Evolutionary conservation across 2,797 vertebrate species (phyloP).

Genomic region (Champsocephalus gunnari): DNA sequence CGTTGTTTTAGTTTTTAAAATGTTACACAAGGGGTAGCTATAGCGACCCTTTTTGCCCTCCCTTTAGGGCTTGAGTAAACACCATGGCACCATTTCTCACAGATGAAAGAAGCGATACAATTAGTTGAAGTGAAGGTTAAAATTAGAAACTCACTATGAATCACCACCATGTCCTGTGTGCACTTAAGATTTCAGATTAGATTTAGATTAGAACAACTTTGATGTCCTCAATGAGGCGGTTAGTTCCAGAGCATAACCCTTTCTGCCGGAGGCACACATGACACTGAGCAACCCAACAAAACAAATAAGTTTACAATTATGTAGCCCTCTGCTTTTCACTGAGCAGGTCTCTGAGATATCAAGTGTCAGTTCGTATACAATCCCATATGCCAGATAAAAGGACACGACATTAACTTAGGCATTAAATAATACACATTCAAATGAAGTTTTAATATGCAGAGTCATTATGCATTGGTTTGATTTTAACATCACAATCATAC

Average conservation of each 20-base stretch:
- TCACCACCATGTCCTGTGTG: slow-evolving; percentile 52
- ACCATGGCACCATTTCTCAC: slow-evolving; percentile 16
- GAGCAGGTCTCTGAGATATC: slow-evolving; percentile 10
- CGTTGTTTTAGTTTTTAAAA: background rate
- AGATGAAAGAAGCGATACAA: slow-evolving; percentile 52
- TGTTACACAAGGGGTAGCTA: slow-evolving; percentile 1
- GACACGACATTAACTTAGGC: too few relatives aligned
- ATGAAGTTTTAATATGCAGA: too few relatives aligned
- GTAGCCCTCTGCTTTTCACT: slow-evolving; percentile 7
- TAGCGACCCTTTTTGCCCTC: slow-evolving; percentile 4
- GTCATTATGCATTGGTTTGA: background rate
- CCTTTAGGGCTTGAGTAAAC: slow-evolving; percentile 45
- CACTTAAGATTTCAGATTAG: slow-evolving; percentile 66
- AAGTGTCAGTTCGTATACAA: background rate
- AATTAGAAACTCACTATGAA: slow-evolving; percentile 57
- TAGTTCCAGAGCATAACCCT: slow-evolving; percentile 57
- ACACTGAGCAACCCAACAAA: slow-evolving; percentile 30
- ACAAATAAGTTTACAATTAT: slow-evolving; percentile 33
- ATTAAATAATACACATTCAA: too few relatives aligned
- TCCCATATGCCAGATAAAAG: too few relatives aligned
- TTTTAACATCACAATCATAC: background rate
- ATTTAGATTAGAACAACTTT: slow-evolving; percentile 68
- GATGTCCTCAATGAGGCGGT: slow-evolving; percentile 62
- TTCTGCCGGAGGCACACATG: slow-evolving; percentile 43
- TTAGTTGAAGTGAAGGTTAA: slow-evolving; percentile 51